Base-by-base conservation (phyloP, 2,113 vertebrate species). In the Sus scrofa region DNA sequence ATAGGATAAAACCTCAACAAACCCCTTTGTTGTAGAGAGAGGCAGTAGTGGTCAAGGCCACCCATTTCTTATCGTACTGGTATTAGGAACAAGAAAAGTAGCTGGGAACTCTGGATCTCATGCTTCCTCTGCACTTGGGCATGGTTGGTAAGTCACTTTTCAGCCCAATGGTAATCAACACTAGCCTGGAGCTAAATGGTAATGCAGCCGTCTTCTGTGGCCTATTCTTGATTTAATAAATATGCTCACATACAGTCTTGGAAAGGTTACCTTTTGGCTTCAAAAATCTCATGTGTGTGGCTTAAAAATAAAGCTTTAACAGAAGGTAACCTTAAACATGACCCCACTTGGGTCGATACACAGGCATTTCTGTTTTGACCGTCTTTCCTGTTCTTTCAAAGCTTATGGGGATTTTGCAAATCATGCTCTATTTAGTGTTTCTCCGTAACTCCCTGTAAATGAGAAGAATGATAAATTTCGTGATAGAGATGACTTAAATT, bases 271-370 rank as follows among this genome's bases (percentile, higher is more conserved):
- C 70, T 75, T 96, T 83, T 50, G 60, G 84, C 32, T 87, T 94
- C 62, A 90, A 93, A 96, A 75, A n/a, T 95, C 67, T 91, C 84
- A 92, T 96, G 68, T 94, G 27, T 96, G 50, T 89, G 95, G 85
- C 50, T 97, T 97, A 97, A 94, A 70, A 89, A 73, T 81, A 75
- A 78, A 96, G 65, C 86, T 86, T 34, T 65, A 94, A 73, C 91
- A 90, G 90, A 97, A 96, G 95, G 79, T 96, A 97, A 91, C 96
- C 84, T 96, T 97, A 97, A 95, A 94, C 56, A 92, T 32, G 97
- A 4, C 37, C 26, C 50, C 5, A 13, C 9, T 54, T 39, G 30
- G 52, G 70, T 83, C 92, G 74, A 27, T 65, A 79, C 71, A 81
- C 0, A 86, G 65, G 37, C 6, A 32, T 96, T 95, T 95, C 94